phyloP scores from a whole-genome alignment of 2,797 vertebrate species.

The Tarsius wallacei region DNA sequence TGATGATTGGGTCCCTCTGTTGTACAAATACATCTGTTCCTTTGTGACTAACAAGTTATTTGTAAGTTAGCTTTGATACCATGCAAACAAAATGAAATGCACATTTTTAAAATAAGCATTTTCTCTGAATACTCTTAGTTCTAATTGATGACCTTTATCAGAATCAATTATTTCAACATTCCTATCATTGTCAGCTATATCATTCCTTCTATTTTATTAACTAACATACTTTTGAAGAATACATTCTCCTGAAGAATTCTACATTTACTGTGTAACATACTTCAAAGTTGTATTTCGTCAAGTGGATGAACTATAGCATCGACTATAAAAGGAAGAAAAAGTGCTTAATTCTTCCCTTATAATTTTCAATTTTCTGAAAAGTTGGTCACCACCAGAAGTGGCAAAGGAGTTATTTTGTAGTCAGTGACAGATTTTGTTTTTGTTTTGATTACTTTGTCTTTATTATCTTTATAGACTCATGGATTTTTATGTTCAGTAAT shows the following conservation, averaged over 20 bases:
- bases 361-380: slow-evolving; percentile 24
- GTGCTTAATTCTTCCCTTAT: neutral
- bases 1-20: neutral
- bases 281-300: neutral
- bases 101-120: neutral
- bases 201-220: neutral
- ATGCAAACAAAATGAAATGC: neutral
- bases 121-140: neutral
- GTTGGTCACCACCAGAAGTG: neutral
- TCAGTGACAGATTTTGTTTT: slow-evolving; percentile 5
- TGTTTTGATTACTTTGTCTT: slow-evolving; percentile 43
- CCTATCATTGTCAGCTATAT: neutral
- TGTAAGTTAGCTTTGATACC: neutral
- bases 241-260: neutral
- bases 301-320: neutral
- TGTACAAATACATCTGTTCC: neutral
- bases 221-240: neutral
- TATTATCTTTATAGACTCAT: slow-evolving; percentile 23
- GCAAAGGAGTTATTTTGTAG: slow-evolving; percentile 23
- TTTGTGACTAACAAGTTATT: neutral
- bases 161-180: neutral
- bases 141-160: neutral
- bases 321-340: slow-evolving; percentile 4
- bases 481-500: slow-evolving; percentile 39
- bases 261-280: neutral